phyloP scores from a whole-genome alignment of 2,797 vertebrate genomes.

The Etheostoma nigrum region DNA sequence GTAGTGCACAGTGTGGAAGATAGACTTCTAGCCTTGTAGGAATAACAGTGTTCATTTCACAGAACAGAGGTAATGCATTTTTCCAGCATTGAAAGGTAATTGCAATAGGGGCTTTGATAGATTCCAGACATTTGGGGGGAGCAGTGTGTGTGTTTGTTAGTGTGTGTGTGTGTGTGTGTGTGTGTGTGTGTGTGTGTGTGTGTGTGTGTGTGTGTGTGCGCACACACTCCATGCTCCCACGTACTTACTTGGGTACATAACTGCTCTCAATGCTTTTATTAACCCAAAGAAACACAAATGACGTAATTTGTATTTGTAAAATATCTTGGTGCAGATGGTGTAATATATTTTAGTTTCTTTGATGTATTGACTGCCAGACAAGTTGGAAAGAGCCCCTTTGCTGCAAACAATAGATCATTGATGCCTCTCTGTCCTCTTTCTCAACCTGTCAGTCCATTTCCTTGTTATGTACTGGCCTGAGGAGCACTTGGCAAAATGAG shows the following conservation, averaged over 20 bases:
- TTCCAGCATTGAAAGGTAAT: conserved; percentile 74
- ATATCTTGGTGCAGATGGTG: conserved; percentile 66
- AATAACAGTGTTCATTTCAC: conserved; percentile 74
- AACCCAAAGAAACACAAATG: conserved; percentile 70
- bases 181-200: conserved; percentile 40
- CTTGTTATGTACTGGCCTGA: conserved; percentile 81
- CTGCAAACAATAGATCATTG: conserved; percentile 80
- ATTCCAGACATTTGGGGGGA: conserved; percentile 75
- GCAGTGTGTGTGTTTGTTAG: conserved; percentile 30
- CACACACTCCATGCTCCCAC: conserved; percentile 16
- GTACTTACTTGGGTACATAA: conserved; percentile 58
- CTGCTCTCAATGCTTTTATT: conserved; percentile 73
- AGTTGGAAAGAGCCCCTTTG: conserved; percentile 64
- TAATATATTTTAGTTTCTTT: conserved; percentile 74
- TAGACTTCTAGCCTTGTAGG: conserved; percentile 56
- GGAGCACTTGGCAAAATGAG: conserved; percentile 80
- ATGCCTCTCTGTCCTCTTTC: conserved; percentile 75
- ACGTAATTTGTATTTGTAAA: conserved; percentile 70
- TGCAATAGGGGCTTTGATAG: conserved; percentile 75
- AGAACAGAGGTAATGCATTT: conserved; percentile 72
- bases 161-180: conserved; percentile 34
- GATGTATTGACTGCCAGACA: conserved; percentile 71
- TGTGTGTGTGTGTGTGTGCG: conserved; percentile 31
- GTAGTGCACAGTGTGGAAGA: conserved; percentile 45
- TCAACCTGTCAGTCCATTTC: conserved; percentile 82